These are phyloP conservation scores for Rousettus madagascariensis DNA, from an alignment of 2,797 vertebrate species.

Conservation along the genomic window DNA sequence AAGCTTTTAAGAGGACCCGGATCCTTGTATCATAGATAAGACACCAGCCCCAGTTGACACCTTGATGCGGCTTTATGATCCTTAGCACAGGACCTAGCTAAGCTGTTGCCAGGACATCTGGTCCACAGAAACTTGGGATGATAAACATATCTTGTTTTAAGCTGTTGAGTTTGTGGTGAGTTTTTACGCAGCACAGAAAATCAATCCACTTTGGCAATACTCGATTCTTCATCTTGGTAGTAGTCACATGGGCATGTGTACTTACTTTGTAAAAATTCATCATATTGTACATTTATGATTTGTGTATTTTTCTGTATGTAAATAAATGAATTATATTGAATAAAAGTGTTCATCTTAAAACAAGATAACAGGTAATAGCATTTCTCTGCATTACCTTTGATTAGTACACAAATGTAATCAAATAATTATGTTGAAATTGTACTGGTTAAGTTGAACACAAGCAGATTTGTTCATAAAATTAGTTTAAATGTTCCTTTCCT, in stretches of 20 bases:
- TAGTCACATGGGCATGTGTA: not conserved
- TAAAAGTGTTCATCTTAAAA: slow-evolving; percentile 9
- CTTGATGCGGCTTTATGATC: not conserved
- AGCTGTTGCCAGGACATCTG: too few relatives aligned
- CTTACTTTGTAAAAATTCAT: not conserved
- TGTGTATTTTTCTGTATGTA: not conserved
- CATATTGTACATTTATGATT: not conserved
- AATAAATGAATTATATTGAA: not conserved
- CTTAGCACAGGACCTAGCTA: not conserved
- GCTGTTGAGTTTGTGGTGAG: not conserved
- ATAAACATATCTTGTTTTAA: not conserved
- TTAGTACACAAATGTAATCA: not conserved
- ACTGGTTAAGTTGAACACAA: not conserved
- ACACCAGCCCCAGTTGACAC: not conserved
- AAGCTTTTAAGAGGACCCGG: not conserved
- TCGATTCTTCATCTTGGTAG: not conserved
- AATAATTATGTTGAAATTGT: not conserved
- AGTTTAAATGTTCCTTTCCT: not conserved
- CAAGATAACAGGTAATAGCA: not conserved
- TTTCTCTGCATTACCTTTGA: not conserved
- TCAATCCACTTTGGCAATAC: not conserved
- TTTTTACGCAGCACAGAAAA: not conserved
- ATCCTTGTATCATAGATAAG: not conserved
- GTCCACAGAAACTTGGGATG: not conserved
- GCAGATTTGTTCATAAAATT: not conserved